A percentile compares a stretch with the other conserved stretches of the same genome.
phyloP scores from a whole-genome alignment of 2,888 invertebrate species.

The Bugula neritina region DNA sequence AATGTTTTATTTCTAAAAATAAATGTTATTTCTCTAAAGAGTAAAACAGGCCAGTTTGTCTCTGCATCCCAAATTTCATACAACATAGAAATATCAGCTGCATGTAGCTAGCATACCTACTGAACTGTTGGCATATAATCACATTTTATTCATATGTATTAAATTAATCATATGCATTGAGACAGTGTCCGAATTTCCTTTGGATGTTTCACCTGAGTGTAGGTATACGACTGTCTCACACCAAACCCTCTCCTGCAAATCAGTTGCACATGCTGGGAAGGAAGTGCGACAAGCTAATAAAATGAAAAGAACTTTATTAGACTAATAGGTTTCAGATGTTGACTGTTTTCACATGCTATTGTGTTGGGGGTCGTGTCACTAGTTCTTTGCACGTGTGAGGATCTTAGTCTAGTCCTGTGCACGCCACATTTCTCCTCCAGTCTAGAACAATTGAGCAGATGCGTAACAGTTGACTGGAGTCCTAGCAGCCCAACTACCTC shows the following conservation, averaged over 20 bases:
- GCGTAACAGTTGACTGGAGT: neutral
- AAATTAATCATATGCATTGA: neutral
- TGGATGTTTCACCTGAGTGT: neutral
- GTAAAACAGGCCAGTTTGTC: no score
- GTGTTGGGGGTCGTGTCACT: no score
- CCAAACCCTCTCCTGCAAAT: neutral
- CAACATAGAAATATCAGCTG: neutral
- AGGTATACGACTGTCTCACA: neutral
- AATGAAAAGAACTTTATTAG: constrained; percentile 19
- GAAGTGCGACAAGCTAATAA: constrained; percentile 10
- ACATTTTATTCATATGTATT: neutral
- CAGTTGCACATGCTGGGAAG: constrained; percentile 14
- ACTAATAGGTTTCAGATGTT: constrained; percentile 14
- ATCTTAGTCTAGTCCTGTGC: neutral
- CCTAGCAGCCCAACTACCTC: neutral
- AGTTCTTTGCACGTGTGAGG: no score
- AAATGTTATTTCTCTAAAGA: no score
- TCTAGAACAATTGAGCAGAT: neutral
- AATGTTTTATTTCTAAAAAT: no score
- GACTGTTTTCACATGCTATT: neutral
- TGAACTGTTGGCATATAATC: no score
- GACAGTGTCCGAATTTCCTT: neutral
- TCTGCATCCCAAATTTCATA: no score
- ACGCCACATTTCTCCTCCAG: neutral
- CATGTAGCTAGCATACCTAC: neutral